A percentile compares a stretch with the other conserved stretches of the same genome.
Evolutionary conservation across 2,888 invertebrate species (phyloP).

Genomic region (Andrena flavipes): DNA sequence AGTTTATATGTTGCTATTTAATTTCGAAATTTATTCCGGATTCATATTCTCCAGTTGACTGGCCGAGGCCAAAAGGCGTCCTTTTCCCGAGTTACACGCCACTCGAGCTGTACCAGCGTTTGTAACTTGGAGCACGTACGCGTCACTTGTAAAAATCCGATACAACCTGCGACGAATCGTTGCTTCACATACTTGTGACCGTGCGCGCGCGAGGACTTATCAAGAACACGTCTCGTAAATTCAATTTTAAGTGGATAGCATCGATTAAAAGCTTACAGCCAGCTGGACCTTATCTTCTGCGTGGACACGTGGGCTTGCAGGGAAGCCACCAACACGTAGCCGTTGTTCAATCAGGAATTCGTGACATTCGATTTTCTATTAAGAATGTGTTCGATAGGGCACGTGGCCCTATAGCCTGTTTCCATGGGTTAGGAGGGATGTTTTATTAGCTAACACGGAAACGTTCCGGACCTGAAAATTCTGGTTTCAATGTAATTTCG

Average conservation of each 20-base stretch:
- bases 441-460: no score
- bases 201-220: constrained; percentile 42
- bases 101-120: background rate
- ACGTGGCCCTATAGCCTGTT: background rate
- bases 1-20: constrained; percentile 12
- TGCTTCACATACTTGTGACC: background rate
- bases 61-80: constrained; percentile 6
- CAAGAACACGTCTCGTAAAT: constrained; percentile 62
- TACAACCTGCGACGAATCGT: constrained; percentile 16
- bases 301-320: constrained; percentile 25
- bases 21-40: background rate
- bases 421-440: background rate
- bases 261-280: constrained; percentile 60
- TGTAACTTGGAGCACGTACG: constrained; percentile 22
- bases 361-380: constrained; percentile 22
- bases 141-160: constrained; percentile 14
- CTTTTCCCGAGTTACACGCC: constrained; percentile 18
- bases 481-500: no score
- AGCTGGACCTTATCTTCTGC: constrained; percentile 58
- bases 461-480: no score
- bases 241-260: constrained; percentile 54
- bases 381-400: background rate
- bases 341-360: constrained; percentile 30
- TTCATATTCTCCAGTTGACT: constrained; percentile 11
- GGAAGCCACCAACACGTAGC: constrained; percentile 12